Conservation (phyloP, 2,113 vertebrate species). For the Zosterops japonicus region DNA sequence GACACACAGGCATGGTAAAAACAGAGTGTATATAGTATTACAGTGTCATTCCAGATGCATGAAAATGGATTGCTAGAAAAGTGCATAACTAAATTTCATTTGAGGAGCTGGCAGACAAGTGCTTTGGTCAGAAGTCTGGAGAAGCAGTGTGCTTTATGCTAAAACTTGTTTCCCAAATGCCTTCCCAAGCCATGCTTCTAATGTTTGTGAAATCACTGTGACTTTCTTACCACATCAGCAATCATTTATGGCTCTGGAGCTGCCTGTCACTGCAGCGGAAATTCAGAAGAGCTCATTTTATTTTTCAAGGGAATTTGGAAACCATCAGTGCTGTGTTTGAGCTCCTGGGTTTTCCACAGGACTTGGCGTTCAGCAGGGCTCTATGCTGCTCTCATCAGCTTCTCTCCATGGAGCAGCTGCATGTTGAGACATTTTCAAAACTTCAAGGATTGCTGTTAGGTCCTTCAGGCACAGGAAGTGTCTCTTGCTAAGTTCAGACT, state of each 20-base stretch:
- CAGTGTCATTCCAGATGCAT: not conserved
- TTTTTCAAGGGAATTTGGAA: slow-evolving; percentile 32
- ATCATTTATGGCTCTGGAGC: not conserved
- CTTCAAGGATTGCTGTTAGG: not conserved
- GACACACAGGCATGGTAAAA: not conserved
- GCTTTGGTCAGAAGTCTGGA: not conserved
- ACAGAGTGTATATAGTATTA: not conserved
- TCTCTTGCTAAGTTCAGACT: not conserved
- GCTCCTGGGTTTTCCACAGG: not conserved
- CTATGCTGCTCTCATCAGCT: not conserved
- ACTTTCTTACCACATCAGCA: not conserved
- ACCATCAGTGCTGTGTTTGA: not conserved
- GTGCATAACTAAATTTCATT: not conserved
- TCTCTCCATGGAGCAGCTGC: not conserved
- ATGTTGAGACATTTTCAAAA: not conserved
- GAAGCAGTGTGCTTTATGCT: not conserved
- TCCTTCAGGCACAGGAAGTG: not conserved
- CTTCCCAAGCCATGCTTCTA: not conserved
- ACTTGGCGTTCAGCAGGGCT: not conserved
- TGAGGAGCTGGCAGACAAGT: not conserved
- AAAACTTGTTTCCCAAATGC: not conserved
- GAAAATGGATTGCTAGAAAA: not conserved
- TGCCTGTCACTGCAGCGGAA: not conserved
- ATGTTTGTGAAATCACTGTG: not conserved
- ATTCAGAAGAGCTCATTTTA: not conserved